phyloP scores from a whole-genome alignment of 2,888 invertebrate species.

The Dione vanillae region DNA sequence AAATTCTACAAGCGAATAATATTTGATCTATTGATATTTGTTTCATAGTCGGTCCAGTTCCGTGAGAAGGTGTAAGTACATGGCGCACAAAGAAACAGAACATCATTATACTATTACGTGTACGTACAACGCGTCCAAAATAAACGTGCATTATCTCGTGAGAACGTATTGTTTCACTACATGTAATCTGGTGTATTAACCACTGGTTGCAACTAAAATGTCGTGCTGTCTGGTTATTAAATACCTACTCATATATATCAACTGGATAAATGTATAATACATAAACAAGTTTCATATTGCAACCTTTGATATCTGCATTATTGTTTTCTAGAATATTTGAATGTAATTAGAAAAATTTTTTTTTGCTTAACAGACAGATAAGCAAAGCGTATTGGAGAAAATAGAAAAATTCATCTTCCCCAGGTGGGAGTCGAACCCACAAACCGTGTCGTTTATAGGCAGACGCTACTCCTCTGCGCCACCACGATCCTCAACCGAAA shows the following conservation, averaged over 20 bases:
- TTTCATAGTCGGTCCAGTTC: constrained; percentile 40
- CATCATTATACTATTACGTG: constrained; percentile 69
- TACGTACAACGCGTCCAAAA: constrained; percentile 61
- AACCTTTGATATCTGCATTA: too few species aligned
- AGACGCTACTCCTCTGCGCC: too few species aligned
- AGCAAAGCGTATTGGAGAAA: too few species aligned
- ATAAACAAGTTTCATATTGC: too few species aligned
- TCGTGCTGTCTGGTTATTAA: constrained; percentile 25
- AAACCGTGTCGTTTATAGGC: too few species aligned
- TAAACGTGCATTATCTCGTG: constrained; percentile 76
- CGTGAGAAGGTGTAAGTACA: constrained; percentile 70
- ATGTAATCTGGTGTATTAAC: constrained; percentile 65
- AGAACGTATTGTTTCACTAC: constrained; percentile 76
- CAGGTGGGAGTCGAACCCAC: too few species aligned
- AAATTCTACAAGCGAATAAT: not conserved
- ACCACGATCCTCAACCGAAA: too few species aligned
- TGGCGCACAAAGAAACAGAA: constrained; percentile 70
- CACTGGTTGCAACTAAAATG: constrained; percentile 44
- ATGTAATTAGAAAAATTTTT: too few species aligned
- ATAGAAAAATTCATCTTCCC: too few species aligned
- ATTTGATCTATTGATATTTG: constrained; percentile 43
- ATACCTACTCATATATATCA: not conserved
- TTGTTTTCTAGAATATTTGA: too few species aligned
- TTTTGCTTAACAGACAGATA: too few species aligned
- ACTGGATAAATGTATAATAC: not conserved